Percentiles rank a stretch among this genome's conserved stretches.
phyloP scores from a whole-genome alignment of 2,113 vertebrate genomes.

The Carassius carassius region DNA sequence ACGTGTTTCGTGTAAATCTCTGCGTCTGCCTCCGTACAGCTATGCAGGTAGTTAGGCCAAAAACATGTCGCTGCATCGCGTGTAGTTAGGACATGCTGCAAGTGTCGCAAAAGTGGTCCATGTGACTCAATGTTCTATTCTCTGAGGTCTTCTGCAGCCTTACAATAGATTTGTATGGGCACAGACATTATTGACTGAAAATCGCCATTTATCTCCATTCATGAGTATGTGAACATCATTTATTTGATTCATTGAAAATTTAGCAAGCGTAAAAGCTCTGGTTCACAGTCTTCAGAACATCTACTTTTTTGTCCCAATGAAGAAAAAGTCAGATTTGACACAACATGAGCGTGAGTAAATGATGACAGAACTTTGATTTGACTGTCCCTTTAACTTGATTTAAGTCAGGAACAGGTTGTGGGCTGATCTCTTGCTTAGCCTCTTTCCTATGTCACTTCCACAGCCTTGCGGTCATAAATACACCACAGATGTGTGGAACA shows the following conservation, averaged over 20 bases:
- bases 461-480: conserved; percentile 44
- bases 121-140: background rate
- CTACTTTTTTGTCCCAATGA: background rate
- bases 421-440: conserved; percentile 24
- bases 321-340: background rate
- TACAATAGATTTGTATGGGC: background rate
- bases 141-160: background rate
- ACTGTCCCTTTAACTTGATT: conserved; percentile 28
- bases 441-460: conserved; percentile 49
- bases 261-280: background rate
- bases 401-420: conserved; percentile 39
- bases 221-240: background rate
- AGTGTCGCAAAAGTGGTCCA: background rate
- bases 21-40: conserved; percentile 37
- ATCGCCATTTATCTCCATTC: background rate
- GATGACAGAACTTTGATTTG: conserved; percentile 5
- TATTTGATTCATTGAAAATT: background rate
- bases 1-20: background rate
- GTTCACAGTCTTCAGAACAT: background rate
- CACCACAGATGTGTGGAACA: conserved; percentile 56
- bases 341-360: background rate
- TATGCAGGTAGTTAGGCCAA: conserved; percentile 19
- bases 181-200: background rate
- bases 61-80: no score
- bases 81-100: no score